phyloP scores from a whole-genome alignment of 2,113 vertebrate species.

The Atractosteus spatula region DNA sequence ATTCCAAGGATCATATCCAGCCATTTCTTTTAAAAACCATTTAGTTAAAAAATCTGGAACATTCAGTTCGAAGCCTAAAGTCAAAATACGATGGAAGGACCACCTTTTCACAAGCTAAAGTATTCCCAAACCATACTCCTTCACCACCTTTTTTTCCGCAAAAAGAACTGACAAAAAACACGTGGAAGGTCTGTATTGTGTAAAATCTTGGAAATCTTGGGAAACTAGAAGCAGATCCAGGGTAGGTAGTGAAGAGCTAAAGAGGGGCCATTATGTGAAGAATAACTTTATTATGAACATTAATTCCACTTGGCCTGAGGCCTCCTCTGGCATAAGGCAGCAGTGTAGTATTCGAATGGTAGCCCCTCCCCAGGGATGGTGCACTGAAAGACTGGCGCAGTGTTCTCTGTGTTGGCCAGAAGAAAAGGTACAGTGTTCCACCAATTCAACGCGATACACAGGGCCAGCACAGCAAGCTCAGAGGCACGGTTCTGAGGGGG shows the following conservation, averaged over 20 bases:
- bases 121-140: no score
- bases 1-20: no score
- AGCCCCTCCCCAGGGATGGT: not conserved
- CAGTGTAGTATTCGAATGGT: conserved; percentile 5
- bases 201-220: not conserved
- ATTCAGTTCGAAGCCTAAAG: no score
- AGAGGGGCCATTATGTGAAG: conserved; percentile 7
- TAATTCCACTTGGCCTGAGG: not conserved
- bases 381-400: not conserved
- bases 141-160: no score
- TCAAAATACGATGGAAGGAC: no score
- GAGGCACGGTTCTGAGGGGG: conserved; percentile 1
- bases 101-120: no score
- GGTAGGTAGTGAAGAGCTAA: not conserved
- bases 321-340: not conserved
- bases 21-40: no score
- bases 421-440: not conserved
- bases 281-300: conserved; percentile 13
- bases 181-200: no score
- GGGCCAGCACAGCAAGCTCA: not conserved
- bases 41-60: no score
- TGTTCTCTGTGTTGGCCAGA: not conserved
- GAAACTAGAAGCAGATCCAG: not conserved
- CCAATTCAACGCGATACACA: not conserved
- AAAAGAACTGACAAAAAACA: no score